Base-by-base conservation (phyloP, 2,888 invertebrate genomes). In the Luperina nickerlii region DNA sequence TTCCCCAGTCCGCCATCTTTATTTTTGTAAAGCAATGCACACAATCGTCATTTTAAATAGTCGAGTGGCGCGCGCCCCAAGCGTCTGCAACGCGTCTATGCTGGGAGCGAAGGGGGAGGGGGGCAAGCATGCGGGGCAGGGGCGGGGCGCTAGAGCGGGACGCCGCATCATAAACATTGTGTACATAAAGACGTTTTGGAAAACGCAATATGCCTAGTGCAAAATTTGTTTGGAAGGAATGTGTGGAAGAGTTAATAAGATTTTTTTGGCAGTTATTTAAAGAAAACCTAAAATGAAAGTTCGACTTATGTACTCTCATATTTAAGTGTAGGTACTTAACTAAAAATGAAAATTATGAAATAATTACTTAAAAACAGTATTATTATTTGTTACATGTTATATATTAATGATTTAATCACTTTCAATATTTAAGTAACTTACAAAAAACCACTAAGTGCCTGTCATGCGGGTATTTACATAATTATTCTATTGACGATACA, bases 21-120 rank as follows among this genome's bases (percentile, higher is more conserved):
- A 96, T 95, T 96, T 96, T 94, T 93, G 93, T 94, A 93, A 94
- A 94, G 94, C 95, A 93, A 91, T 94, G 95, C 95, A 94, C 92
- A 92, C 92, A 91, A 91, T 92, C 90, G 92, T 93, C 93, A 93
- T 92, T 92, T 92, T 89, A 90, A 90, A 91, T 88, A 90, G 89
- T 89, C 87, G 89, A 90, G 90, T 91, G 85, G 88, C 87, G 90
- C 87, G 87, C 88, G 84, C 90, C 90, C 90, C 88, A 81, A 87
- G 79, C 90, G 92, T 92, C 91, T 92, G 92, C 91, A 90, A 71
- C 89, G 90, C 90, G 92, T 90, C 90, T 91, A 88, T 88, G 87
- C 83, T 83, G 89, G 83, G 86, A 84, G 87, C 88, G 89, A 71
- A 85, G 82, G 88, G 89, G 87, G 91, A 87, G 91, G 89, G 89